Evolutionary conservation across 2,113 vertebrate species (phyloP), one percentile per base, ranked within the genome.

Genomic region (Rhea americana): DNA sequence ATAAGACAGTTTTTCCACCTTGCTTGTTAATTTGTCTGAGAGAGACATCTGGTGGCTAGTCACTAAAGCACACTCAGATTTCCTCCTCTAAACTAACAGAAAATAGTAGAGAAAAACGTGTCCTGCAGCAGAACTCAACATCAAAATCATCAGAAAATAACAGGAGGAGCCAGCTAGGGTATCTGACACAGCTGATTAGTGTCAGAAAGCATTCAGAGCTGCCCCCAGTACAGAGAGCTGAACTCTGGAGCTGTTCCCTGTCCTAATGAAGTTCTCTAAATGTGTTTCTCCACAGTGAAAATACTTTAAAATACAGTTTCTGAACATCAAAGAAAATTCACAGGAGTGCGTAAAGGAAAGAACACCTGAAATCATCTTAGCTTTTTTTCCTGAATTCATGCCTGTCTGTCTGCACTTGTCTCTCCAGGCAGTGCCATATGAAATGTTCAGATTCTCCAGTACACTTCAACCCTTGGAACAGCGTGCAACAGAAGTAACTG

Each of bases 31-130:
- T 74, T 67, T 90, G 94, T 95, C 97, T 92, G 92, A 97, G 95
- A 96, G 96, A 85, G 97, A 97, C 98, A 95, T 72, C 97, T 98
- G 96, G 93, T 96, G 97, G 97, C 56, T 84, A 63, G 37, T 30
- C 92, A 87, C 72, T 84, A 83, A 82, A 94, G 45, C 50, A 16
- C 35, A 3, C 4, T 30, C 56, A 63, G 20, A 32, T 16, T 4
- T 1, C n/a, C 14, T 19, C 3, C 9, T 24, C 35, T 39, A 43
- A 30, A 30, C 35, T 9, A 53, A 37, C 4, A 7, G 5, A 66
- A 21, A 35, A 48, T 35, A 62, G 5, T 17, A 24, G 5, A 16
- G 16, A 32, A 77, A 68, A 72, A 47, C 0, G 0, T 24, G 30
- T 8, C 16, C 48, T 19, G 30, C 21, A 81, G n/a, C 47, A 65